Conservation (phyloP, 2,113 vertebrate genomes). For the Phycodurus eques region DNA sequence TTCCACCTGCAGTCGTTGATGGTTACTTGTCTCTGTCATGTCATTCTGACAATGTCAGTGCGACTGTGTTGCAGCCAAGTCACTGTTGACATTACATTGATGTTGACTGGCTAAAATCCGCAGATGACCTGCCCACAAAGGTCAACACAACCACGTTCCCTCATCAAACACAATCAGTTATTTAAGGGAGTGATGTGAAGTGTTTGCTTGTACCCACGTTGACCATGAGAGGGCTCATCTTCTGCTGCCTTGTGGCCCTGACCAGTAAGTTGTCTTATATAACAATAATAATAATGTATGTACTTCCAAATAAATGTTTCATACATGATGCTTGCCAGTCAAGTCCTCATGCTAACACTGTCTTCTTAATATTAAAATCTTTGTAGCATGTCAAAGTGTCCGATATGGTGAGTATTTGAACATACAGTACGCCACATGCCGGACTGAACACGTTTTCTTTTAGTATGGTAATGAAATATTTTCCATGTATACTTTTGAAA, state of each 20-base stretch:
- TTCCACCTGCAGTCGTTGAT: not conserved
- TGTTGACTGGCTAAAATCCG: not conserved
- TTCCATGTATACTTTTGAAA: constrained; percentile 4
- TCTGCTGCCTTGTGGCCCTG: constrained; percentile 68
- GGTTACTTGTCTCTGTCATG: constrained; percentile 26
- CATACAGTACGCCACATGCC: not conserved
- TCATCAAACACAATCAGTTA: constrained; percentile 4
- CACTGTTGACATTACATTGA: constrained; percentile 29
- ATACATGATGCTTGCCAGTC: not conserved
- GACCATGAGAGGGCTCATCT: constrained; percentile 60
- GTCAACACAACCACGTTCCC: constrained; percentile 7
- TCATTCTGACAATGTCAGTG: constrained; percentile 59
- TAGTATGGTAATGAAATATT: not conserved
- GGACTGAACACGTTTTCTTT: no score
- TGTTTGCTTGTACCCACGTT: constrained; percentile 23
- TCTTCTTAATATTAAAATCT: constrained; percentile 15
- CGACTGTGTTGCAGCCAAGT: constrained; percentile 13
- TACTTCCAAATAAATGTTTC: not conserved
- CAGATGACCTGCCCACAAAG: constrained; percentile 10
- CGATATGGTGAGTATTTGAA: constrained; percentile 68
- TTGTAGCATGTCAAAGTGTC: constrained; percentile 59
- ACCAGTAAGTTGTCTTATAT: constrained; percentile 58
- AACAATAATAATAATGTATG: not conserved
- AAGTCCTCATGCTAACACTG: not conserved
- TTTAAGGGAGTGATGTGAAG: constrained; percentile 46